Evolutionary conservation across 2,888 invertebrate genomes (phyloP), one percentile per base, ranked within the genome.

Genomic region (Mimumesa dahlbomi): DNA sequence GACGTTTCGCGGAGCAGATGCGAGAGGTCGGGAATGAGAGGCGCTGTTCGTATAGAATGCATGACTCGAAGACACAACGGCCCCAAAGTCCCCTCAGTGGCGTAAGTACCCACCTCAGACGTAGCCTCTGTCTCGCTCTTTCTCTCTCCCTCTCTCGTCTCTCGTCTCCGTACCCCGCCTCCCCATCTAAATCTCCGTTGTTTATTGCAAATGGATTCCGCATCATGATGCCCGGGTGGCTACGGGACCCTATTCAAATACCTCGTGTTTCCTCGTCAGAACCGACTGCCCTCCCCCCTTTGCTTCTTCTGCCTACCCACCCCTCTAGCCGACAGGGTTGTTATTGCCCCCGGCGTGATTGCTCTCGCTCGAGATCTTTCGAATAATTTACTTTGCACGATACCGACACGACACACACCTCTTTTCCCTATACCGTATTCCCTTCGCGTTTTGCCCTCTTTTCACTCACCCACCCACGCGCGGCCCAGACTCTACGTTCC

Each of bases 171-270:
- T 57, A 64, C 74, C 67, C 64, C 68, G 62, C 59, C 50, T 9
- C 68, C 69, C 69, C 75, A 63, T 80, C 84, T 86, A 85, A 87
- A 89, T 88, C 87, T 87, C 79, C 79, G 88, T 89, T 89, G 88
- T 89, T 89, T 89, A 89, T 89, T 89, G 89, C 89, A 89, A 89
- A 89, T 89, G 89, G 87, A 89, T 89, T 89, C 86, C 85, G 82
- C 86, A 85, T 85, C 84, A 85, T 82, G 85, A 86, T 82, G 82
- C 85, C 83, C 82, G 81, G 79, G 84, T 82, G 82, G 83, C 79
- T 86, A 53, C 76, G 84, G 75, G 79, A 82, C 83, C 83, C 85
- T 82, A 85, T 84, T 85, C 84, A 83, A 84, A 85, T 85, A 83
- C 81, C 82, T 82, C 81, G 83, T 84, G 79, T 85, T 84, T 85